These are phyloP conservation scores for Malthinus seriepunctatus DNA, from an alignment of 2,888 invertebrate species.

Conservation along the genomic window DNA sequence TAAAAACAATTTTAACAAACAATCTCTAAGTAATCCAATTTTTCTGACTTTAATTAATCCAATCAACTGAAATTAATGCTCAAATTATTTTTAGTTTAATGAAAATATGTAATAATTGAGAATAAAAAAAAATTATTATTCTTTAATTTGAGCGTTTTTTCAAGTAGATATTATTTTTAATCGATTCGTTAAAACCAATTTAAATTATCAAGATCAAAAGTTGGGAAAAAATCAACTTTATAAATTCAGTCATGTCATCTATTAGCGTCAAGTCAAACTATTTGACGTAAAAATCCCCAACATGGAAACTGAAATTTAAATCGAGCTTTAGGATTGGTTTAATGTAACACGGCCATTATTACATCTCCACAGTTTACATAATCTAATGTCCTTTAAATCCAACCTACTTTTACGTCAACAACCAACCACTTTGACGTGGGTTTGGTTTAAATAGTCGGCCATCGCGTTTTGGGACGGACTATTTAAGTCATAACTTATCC, in stretches of 20 bases:
- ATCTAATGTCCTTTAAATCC: conserved; percentile 46
- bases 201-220: neutral
- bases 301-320: conserved; percentile 22
- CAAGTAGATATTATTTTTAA: too few species aligned
- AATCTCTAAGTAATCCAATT: too few species aligned
- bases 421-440: conserved; percentile 42
- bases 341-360: conserved; percentile 57
- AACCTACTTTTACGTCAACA: conserved; percentile 43
- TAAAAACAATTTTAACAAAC: too few species aligned
- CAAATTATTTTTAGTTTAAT: too few species aligned
- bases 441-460: conserved; percentile 43
- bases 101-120: too few species aligned
- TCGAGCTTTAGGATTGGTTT: conserved; percentile 53
- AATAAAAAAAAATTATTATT: too few species aligned
- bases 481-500: conserved; percentile 35
- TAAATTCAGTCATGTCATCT: conserved; percentile 42
- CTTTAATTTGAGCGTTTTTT: too few species aligned
- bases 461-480: conserved; percentile 51
- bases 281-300: conserved; percentile 16
- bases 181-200: too few species aligned
- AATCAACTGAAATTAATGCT: too few species aligned
- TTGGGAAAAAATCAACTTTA: conserved; percentile 11
- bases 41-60: too few species aligned
- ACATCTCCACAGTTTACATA: conserved; percentile 49
- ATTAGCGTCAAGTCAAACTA: conserved; percentile 34